Evolutionary conservation across 2,797 vertebrate genomes (phyloP).

Genomic region (Oreochromis grahami): DNA sequence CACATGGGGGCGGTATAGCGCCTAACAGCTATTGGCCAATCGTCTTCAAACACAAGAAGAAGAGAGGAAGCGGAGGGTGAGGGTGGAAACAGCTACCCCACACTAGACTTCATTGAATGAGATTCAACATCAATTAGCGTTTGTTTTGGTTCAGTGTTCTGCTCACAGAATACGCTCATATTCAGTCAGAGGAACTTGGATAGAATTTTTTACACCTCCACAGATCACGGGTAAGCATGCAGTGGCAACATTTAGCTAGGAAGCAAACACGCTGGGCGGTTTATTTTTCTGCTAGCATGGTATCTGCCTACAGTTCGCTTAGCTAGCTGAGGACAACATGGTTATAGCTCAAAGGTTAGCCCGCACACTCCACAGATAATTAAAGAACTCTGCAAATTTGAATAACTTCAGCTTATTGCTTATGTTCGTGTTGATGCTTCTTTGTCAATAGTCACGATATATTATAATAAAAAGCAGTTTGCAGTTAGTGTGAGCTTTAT

Average conservation of each 20-base stretch:
- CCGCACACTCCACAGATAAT: neutral
- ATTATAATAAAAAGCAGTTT: neutral
- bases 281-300: conserved; percentile 19
- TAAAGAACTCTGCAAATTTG: fast-evolving
- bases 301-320: neutral
- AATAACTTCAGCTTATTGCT: neutral
- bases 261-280: neutral
- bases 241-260: neutral
- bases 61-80: neutral
- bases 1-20: neutral
- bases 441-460: neutral
- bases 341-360: conserved; percentile 40
- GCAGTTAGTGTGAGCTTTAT: neutral
- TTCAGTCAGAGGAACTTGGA: neutral
- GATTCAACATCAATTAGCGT: conserved; percentile 53
- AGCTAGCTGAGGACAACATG: conserved; percentile 40
- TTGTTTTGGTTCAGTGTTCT: conserved; percentile 30
- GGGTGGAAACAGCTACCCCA: conserved; percentile 10
- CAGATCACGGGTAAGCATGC: conserved; percentile 68
- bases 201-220: neutral
- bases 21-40: neutral
- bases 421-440: fast-evolving
- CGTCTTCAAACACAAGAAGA: neutral
- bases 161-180: neutral
- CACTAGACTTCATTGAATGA: conserved; percentile 78